These are phyloP conservation scores for Euphydryas editha DNA, from an alignment of 2,888 invertebrate species.

Conservation along the genomic window DNA sequence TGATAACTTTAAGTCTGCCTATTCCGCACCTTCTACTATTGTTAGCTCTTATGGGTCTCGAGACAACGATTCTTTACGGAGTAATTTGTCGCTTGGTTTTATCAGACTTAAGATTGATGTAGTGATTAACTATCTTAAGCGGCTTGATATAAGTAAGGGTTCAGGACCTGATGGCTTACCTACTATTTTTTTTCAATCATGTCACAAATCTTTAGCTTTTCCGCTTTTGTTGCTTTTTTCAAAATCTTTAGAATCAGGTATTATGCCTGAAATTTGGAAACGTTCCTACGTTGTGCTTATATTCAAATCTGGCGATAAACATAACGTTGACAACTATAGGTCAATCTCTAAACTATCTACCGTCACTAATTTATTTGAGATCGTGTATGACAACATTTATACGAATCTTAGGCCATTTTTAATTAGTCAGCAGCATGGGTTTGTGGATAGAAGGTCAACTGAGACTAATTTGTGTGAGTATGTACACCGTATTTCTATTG, in stretches of 20 bases:
- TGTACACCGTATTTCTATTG: no score
- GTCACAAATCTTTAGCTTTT: conserved; percentile 23
- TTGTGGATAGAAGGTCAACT: no score
- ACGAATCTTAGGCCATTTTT: no score
- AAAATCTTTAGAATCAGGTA: conserved; percentile 17
- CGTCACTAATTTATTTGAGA: neutral
- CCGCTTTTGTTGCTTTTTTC: conserved; percentile 26
- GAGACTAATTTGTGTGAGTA: no score
- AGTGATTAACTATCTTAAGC: conserved; percentile 14
- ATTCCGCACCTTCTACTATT: neutral
- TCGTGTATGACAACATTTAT: no score
- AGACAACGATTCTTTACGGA: neutral
- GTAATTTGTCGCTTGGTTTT: neutral
- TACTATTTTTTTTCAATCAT: conserved; percentile 21
- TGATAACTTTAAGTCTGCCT: neutral
- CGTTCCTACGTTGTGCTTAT: conserved; percentile 25
- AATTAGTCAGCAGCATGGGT: no score
- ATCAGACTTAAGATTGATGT: neutral
- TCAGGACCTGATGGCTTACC: conserved; percentile 30
- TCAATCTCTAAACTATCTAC: neutral
- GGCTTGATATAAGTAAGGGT: conserved; percentile 22
- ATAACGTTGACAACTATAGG: conserved; percentile 18
- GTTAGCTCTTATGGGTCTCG: neutral
- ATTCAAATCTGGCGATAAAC: conserved; percentile 24
- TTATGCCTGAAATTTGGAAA: conserved; percentile 28